Evolutionary conservation across 2,113 vertebrate species (phyloP), one percentile per base, ranked within the genome.

Genomic region (Seriola dumerili): DNA sequence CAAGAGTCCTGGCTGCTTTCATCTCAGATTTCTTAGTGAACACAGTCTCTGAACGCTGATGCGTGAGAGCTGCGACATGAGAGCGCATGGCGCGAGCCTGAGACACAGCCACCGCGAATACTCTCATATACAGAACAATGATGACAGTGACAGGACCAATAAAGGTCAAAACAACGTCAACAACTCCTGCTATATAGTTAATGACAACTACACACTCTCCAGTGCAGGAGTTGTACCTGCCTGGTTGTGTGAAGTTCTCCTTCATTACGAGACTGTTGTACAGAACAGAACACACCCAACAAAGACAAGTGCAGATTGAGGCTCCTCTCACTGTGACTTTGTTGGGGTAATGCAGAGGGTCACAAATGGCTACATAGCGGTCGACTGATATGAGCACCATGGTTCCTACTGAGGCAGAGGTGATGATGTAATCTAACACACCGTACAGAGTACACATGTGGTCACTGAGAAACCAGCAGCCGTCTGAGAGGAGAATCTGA

Each of bases 311-410:
- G 25, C 58, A 69, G 32, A 69, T 1, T 6, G 10, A 0, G 4
- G 29, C 50, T 62, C 52, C n/a, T 5, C 1, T 55, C 5, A 19
- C 13, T 2, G 65, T 85, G 59, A 88, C n/a, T 75, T 59, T 82
- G 19, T 25, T 46, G 25, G 40, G 1, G 32, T 88, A 85, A 55
- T 38, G 65, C 10, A 88, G 12, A 13, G 85, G 78, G n/a, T 84
- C 42, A 66, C 85, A 88, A n/a, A 88, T 78, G 6, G 78, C 85
- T 0, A 85, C 46, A n/a, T 54, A 54, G 8, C 52, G 52, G 9
- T 54, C 52, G 1, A 54, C 52, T 3, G 52, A n/a, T n/a, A 54
- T 54, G 9, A 87, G 61, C 4, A 87, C 72, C 65, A 83, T 80
- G 54, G 14, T 83, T 48, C 77, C 85, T 13, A 78, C 36, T 16